Conservation (phyloP, 2,797 vertebrate genomes). For the Peromyscus attwateri region DNA sequence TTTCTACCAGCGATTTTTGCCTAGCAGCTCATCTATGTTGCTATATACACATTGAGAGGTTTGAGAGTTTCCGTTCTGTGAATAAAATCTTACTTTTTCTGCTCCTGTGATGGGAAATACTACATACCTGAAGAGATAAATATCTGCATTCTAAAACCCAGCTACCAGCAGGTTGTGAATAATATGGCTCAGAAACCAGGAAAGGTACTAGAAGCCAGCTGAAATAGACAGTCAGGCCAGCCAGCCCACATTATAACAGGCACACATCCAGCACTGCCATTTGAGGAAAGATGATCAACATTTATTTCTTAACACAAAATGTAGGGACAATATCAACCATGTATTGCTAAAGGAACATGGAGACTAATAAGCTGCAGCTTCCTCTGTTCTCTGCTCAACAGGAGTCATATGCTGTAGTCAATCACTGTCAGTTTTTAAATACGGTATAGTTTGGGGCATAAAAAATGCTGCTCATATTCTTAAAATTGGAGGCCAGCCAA, state of each 20-base stretch:
- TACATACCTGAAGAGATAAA: neutral
- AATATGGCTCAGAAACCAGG: neutral
- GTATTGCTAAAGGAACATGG: neutral
- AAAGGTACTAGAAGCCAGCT: neutral
- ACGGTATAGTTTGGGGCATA: neutral
- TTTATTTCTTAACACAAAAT: slow-evolving; percentile 41
- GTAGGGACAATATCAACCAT: neutral
- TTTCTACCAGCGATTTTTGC: neutral
- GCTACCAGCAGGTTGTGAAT: neutral
- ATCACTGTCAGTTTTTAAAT: slow-evolving; percentile 4
- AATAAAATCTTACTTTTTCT: neutral
- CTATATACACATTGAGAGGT: neutral
- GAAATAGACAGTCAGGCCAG: neutral
- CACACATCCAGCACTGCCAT: neutral
- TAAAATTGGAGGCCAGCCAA: neutral
- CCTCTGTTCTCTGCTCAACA: neutral
- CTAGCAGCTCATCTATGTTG: neutral
- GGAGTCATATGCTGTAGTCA: neutral
- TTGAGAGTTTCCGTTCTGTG: neutral
- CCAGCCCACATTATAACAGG: neutral
- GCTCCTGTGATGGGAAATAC: neutral
- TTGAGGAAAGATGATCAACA: slow-evolving; percentile 8
- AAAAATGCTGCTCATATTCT: slow-evolving; percentile 11
- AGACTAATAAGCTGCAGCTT: neutral
- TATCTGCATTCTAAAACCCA: neutral